These are phyloP conservation scores for Chondrilla cf. caribensis DNA, from an alignment of 37 sponge, comb jelly and placozoan species.

Conservation along the genomic window DNA sequence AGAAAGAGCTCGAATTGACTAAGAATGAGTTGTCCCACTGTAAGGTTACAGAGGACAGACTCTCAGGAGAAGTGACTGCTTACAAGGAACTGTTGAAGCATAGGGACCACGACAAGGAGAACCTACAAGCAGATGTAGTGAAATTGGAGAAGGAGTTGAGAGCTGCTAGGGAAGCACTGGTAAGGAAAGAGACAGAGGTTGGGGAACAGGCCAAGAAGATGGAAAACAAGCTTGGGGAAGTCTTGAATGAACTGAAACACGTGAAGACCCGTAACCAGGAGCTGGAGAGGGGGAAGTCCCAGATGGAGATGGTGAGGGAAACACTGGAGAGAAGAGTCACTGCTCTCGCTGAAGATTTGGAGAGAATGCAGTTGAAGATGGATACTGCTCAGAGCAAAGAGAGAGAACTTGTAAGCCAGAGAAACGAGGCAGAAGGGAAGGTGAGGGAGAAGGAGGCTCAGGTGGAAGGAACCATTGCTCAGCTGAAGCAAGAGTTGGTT, in stretches of 20 bases:
- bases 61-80: neutral
- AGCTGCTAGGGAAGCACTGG: neutral
- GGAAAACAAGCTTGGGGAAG: slow-evolving; percentile 13
- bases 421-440: slow-evolving; percentile 12
- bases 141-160: neutral
- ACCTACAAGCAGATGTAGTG: neutral
- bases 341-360: slow-evolving; percentile 21
- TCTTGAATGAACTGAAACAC: neutral
- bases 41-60: neutral
- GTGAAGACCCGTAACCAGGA: neutral
- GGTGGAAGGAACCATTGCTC: slow-evolving; percentile 16
- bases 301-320: slow-evolving; percentile 3
- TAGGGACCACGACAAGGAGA: neutral
- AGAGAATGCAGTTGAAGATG: slow-evolving; percentile 17
- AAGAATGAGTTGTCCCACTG: neutral
- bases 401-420: neutral
- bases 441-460: slow-evolving; percentile 27
- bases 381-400: slow-evolving; percentile 13
- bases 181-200: slow-evolving; percentile 4
- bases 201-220: neutral
- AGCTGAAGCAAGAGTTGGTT: slow-evolving; percentile 55
- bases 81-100: neutral
- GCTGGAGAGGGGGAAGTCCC: neutral
- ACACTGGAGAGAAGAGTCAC: neutral
- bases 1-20: neutral